Conservation (phyloP, 2,888 invertebrate genomes). For the Azorinus chamasolen region DNA sequence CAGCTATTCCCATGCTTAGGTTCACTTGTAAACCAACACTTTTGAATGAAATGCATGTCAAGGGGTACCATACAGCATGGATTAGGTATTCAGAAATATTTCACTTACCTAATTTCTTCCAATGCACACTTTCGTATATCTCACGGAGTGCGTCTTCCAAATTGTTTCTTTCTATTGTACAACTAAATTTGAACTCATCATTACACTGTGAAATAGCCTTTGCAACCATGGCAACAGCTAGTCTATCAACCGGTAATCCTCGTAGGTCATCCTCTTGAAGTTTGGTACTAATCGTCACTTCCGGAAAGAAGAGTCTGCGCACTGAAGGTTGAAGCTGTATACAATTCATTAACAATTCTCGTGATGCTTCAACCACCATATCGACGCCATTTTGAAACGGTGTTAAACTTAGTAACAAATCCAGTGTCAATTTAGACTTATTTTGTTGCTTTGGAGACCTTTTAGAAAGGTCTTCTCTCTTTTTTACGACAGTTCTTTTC, state of each 20-base stretch:
- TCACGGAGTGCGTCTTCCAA: slow-evolving; percentile 74
- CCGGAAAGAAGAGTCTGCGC: slow-evolving; percentile 80
- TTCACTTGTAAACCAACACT: too few species aligned
- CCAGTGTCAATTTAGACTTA: slow-evolving; percentile 66
- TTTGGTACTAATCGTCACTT: slow-evolving; percentile 67
- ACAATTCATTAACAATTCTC: slow-evolving; percentile 78
- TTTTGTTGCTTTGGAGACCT: neutral
- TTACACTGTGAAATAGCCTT: slow-evolving; percentile 76
- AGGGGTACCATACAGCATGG: too few species aligned
- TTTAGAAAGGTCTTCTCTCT: slow-evolving; percentile 23
- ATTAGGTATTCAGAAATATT: too few species aligned
- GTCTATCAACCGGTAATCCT: slow-evolving; percentile 78
- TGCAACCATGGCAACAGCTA: slow-evolving; percentile 77
- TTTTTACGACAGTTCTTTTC: slow-evolving; percentile 44
- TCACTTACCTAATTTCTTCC: slow-evolving; percentile 84
- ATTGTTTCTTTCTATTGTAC: slow-evolving; percentile 75
- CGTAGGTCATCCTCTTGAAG: slow-evolving; percentile 65
- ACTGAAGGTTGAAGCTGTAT: slow-evolving; percentile 76
- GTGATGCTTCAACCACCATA: slow-evolving; percentile 76
- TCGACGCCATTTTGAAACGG: slow-evolving; percentile 78
- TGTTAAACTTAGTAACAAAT: slow-evolving; percentile 76
- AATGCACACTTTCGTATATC: slow-evolving; percentile 80
- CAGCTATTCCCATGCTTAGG: too few species aligned
- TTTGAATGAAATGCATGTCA: too few species aligned
- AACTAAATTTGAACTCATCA: slow-evolving; percentile 79